Evolutionary conservation across 2,113 vertebrate species (phyloP), one percentile per base, ranked within the genome.

Genomic region (Empidonax alnorum): DNA sequence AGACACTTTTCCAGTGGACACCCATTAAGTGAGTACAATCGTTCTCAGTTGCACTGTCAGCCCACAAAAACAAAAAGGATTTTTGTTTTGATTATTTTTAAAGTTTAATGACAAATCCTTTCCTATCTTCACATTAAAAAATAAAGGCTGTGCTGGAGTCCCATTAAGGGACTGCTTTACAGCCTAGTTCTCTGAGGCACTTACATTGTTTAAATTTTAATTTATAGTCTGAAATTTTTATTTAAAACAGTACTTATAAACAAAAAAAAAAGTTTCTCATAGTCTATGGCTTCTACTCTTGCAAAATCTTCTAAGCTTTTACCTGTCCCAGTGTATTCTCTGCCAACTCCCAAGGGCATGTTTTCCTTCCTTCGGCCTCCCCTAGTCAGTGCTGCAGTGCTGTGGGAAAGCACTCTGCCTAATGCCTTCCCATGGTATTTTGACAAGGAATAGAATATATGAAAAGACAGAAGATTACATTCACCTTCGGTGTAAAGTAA

Each of bases 171-270:
- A 97, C 96, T 97, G 77, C 96, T 97, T 97, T 97, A 94, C 91
- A 86, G 89, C 87, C 73, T 55, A 63, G 81, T 96, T 97, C 97
- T 98, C 97, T 30, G 92, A 98, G 97, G 97, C 96, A 98, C 97
- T 98, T 97, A 97, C 16, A 23, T 97, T 97, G 95, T 98, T 98
- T 98, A 98, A 98, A 98, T 97, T 98, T 98, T 98, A 98, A 98
- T 98, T 98, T 96, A 77, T 14, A 75, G 96, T 95, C 96, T 98
- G 94, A 98, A 98, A 97, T 87, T 98, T 97, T 98, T 97, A 97
- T 97, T 96, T 97, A 96, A 97, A 98, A 97, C 92, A 96, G 91
- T 95, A 87, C 96, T 97, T 97, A 97, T 58, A 97, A 97, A 97
- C 82, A 96, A 97, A 72, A 91, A 88, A 42, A 95, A 91, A 81